Evolutionary conservation across 1,140 invertebrate genomes (phyloP), one percentile per base, ranked within the genome.

Genomic region (Magallana angulata): DNA sequence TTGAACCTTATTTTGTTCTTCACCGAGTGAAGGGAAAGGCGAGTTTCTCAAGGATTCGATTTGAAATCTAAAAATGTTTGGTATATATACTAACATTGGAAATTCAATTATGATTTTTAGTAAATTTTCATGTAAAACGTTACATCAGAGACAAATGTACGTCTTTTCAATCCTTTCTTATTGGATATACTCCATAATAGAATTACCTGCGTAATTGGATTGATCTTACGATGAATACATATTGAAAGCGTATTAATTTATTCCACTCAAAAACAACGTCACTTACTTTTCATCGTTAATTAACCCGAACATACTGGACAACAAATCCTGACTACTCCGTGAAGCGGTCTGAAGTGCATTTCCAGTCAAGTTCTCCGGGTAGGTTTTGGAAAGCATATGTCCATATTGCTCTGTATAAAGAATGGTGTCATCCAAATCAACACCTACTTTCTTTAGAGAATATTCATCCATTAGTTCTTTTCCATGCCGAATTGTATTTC

Each of bases 1-100:
- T 48, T 48, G 36, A 48, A 89, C 88, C 88, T 89, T 85, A 62
- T 89, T 89, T 84, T 84, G 18, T 11, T 48, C 62, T 18, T 86
- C 88, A 6, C 88, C 88, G 14, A 64, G 83, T 12, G 59, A 12
- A 36, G 88, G 88, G 57, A 86, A 89, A 4, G 80, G 14, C 16
- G 62, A 48, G 56, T 84, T 62, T 60, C 14, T 76, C 11, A 76
- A 30, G 68, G 68, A 24, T 76, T 30, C 68, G 14, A 76, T 76
- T 76, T 76, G 18, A 30, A 76, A 76, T 76, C 68, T 76, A 24
- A 76, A 36, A 68, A 8, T 68, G 12, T 30, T 11, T 64, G 36
- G 36, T 48, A 48, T 48, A 48, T 48, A 48, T 48, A 48, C 36
- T 48, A 48, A 48, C 2, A 48, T 48, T 48, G 1, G 36, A 48